These are phyloP conservation scores for Actinernus sp. DNA, from an alignment of 92 coral and sea anemone species.

Conservation along the genomic window DNA sequence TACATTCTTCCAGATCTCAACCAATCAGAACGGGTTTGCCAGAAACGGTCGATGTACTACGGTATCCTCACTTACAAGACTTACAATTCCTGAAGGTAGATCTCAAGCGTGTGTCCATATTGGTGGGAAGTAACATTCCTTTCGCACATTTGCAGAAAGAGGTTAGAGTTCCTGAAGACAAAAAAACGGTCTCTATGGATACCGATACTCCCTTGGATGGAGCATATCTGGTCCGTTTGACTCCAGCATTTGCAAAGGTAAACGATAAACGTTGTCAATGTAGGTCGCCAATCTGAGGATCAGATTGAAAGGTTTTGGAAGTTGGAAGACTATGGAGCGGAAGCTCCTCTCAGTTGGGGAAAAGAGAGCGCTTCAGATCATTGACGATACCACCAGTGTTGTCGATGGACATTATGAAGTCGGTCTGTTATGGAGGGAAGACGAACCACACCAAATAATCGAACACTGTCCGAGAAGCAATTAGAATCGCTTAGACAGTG, in stretches of 20 bases:
- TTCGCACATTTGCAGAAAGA: slow-evolving; percentile 56
- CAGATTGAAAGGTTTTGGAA: slow-evolving; percentile 35
- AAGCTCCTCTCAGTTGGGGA: slow-evolving; percentile 30
- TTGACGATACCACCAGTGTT: slow-evolving; percentile 23
- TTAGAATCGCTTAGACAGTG: slow-evolving; percentile 23
- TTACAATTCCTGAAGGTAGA: slow-evolving; percentile 61
- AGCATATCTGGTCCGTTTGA: slow-evolving; percentile 26
- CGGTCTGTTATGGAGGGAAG: slow-evolving; percentile 35
- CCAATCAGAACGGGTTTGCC: slow-evolving; percentile 42
- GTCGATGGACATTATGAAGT: slow-evolving; percentile 47
- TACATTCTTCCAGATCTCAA: slow-evolving; percentile 60
- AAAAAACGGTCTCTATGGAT: slow-evolving; percentile 49
- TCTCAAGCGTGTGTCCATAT: slow-evolving; percentile 49
- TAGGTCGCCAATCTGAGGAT: slow-evolving; percentile 7
- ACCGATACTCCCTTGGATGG: slow-evolving; percentile 58
- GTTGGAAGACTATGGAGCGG: slow-evolving; percentile 31
- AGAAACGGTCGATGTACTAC: slow-evolving; percentile 39
- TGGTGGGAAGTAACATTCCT: slow-evolving; percentile 58
- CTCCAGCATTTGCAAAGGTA: neutral
- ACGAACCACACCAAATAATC: slow-evolving; percentile 21
- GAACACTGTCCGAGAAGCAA: slow-evolving; percentile 23
- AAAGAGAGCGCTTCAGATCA: slow-evolving; percentile 18
- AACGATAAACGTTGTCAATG: slow-evolving; percentile 32
- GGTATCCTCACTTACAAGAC: slow-evolving; percentile 59
- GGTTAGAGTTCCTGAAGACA: slow-evolving; percentile 41